A percentile compares a stretch with the other conserved stretches of the same genome.
Conservation (phyloP, 2,888 invertebrate genomes). For the Schizotus pectinicornis region DNA sequence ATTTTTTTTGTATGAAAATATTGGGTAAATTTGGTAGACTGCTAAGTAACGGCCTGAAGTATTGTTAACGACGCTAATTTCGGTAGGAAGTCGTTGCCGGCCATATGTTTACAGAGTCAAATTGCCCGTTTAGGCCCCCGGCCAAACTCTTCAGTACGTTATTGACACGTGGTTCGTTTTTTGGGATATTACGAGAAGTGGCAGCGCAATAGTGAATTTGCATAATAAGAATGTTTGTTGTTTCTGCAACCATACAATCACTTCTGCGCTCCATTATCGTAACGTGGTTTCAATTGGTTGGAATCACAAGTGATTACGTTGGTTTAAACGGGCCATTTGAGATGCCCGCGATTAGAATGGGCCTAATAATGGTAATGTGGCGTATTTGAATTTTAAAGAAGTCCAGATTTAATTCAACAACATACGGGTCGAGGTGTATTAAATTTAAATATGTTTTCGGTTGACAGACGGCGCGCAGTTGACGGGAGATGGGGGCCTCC, state of each 20-base stretch:
- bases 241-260: constrained; percentile 22
- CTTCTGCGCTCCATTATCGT: background rate
- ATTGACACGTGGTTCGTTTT: no score
- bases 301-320: background rate
- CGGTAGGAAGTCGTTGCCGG: no score
- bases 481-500: background rate
- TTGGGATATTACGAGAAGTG: background rate
- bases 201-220: background rate
- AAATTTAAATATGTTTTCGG: constrained; percentile 3
- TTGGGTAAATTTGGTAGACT: no score
- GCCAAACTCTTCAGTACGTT: no score
- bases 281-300: background rate
- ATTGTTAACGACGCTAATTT: no score
- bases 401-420: constrained; percentile 8
- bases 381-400: constrained; percentile 4
- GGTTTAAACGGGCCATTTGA: background rate
- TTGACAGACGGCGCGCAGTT: background rate
- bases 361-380: constrained; percentile 1
- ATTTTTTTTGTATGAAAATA: no score
- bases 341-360: background rate
- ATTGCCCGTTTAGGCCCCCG: no score
- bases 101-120: no score
- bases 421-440: constrained; percentile 13
- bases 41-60: no score
- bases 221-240: background rate